Evolutionary conservation across 1,140 invertebrate species (phyloP).

Genomic region (Megalonaias nervosa): DNA sequence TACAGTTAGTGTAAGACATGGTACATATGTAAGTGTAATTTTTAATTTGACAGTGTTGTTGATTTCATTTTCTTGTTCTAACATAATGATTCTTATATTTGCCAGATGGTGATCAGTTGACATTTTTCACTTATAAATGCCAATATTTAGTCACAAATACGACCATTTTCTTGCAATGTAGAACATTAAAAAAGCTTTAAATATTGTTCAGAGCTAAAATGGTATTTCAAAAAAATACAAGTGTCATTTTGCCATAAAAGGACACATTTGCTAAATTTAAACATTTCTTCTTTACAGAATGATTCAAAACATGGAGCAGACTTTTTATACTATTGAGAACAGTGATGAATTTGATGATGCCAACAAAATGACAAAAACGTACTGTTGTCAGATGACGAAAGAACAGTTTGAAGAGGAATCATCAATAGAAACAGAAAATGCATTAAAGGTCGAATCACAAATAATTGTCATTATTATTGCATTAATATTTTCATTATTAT

Average conservation of each 20-base stretch:
- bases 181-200: neutral
- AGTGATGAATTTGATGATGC: slow-evolving; percentile 34
- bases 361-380: neutral
- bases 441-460: slow-evolving; percentile 7
- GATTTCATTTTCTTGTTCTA: too few relatives aligned
- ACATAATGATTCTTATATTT: too few relatives aligned
- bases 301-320: neutral
- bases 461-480: too few relatives aligned
- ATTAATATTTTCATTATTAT: too few relatives aligned
- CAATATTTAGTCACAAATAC: neutral
- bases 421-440: slow-evolving; percentile 25
- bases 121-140: too few relatives aligned
- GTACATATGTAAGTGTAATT: too few relatives aligned
- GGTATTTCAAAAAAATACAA: neutral
- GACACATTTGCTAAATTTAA: neutral
- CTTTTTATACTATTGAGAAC: slow-evolving; percentile 12
- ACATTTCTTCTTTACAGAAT: neutral
- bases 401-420: slow-evolving; percentile 27
- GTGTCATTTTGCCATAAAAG: neutral
- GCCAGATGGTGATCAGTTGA: too few relatives aligned
- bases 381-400: slow-evolving; percentile 16
- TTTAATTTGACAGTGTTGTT: too few relatives aligned
- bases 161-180: neutral
- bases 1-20: too few relatives aligned
- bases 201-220: neutral